A percentile compares a stretch with the other conserved stretches of the same genome.
Conservation (phyloP, 1,140 invertebrate genomes). For the Amphibalanus amphitrite region DNA sequence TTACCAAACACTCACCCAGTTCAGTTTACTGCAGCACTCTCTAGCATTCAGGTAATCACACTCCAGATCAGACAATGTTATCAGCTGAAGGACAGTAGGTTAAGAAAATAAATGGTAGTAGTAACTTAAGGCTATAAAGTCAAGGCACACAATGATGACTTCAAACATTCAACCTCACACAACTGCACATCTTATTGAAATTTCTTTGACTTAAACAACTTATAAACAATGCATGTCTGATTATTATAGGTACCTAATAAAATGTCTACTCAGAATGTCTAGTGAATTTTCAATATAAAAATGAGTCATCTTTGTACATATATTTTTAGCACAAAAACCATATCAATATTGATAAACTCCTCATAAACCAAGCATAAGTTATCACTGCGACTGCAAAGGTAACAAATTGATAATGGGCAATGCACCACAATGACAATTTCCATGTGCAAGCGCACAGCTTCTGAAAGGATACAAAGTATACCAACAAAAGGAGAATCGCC, state of each 20-base stretch:
- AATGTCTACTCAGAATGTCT: background rate
- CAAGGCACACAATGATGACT: constrained; percentile 7
- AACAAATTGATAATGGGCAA: no score
- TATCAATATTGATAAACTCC: background rate
- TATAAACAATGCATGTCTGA: no score
- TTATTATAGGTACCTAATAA: no score
- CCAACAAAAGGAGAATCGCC: constrained; percentile 61
- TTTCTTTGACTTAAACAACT: no score
- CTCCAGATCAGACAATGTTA: constrained; percentile 84
- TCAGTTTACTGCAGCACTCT: constrained; percentile 78
- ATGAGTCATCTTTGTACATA: constrained; percentile 5
- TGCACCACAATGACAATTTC: no score
- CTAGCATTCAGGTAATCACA: constrained; percentile 92
- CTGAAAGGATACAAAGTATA: constrained; percentile 78
- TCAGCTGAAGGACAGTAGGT: constrained; percentile 44
- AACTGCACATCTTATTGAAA: no score
- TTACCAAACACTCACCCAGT: constrained; percentile 47
- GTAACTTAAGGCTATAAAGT: constrained; percentile 14
- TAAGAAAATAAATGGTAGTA: no score
- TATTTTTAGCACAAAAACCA: constrained; percentile 5
- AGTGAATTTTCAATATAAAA: constrained; percentile 11
- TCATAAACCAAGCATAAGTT: background rate
- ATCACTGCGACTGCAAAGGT: no score
- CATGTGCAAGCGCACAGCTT: background rate
- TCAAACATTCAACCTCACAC: background rate